phyloP scores from a whole-genome alignment of 2,797 vertebrate species.

The Bufotes viridis region DNA sequence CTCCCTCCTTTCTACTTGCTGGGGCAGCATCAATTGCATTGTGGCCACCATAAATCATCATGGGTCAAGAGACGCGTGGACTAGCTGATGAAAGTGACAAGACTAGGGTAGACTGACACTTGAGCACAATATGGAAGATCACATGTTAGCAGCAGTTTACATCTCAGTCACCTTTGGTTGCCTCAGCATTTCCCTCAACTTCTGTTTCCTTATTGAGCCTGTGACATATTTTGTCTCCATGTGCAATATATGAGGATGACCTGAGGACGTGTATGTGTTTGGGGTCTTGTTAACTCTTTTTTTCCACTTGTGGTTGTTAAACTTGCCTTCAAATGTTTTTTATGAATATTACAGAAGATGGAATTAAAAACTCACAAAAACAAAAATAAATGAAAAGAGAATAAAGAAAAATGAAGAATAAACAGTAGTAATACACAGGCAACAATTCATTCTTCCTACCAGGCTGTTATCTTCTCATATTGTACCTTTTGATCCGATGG shows the following conservation, averaged over 20 bases:
- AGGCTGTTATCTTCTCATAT: too few relatives aligned
- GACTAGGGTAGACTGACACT: constrained; percentile 61
- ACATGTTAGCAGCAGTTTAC: constrained; percentile 65
- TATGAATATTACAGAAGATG: background rate
- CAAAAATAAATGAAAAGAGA: background rate
- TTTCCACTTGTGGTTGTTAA: background rate
- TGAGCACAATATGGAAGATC: constrained; percentile 69
- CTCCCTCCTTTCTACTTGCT: constrained; percentile 70
- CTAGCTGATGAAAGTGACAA: constrained; percentile 70
- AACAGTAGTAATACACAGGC: too few relatives aligned
- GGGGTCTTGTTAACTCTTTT: background rate
- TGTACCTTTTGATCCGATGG: too few relatives aligned
- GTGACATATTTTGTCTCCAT: background rate
- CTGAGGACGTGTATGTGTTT: background rate
- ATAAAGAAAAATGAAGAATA: too few relatives aligned
- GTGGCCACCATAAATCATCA: constrained; percentile 88
- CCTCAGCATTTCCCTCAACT: constrained; percentile 3
- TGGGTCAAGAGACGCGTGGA: constrained; percentile 54
- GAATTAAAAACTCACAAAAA: background rate
- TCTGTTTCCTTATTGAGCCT: background rate
- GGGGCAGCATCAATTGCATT: constrained; percentile 80
- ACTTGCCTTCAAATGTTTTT: background rate
- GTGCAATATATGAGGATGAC: background rate
- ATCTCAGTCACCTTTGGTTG: constrained; percentile 47
- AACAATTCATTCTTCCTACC: too few relatives aligned